These are phyloP conservation scores for Psophia crepitans DNA, from an alignment of 2,113 vertebrate genomes.

Conservation along the genomic window DNA sequence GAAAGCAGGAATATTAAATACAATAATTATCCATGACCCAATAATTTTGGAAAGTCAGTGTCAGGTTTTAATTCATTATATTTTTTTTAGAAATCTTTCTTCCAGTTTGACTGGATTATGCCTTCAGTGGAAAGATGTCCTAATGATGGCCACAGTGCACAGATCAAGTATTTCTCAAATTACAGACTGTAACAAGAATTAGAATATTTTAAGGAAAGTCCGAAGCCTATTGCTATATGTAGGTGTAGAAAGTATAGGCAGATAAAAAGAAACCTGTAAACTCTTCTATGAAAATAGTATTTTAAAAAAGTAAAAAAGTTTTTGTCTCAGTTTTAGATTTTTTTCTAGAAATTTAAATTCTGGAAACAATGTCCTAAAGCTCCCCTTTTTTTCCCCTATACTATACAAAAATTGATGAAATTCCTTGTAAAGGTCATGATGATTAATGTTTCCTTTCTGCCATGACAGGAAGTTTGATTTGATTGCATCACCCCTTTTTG, in stretches of 20 bases:
- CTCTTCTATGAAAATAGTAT: neutral
- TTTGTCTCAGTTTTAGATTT: neutral
- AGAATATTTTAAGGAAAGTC: neutral
- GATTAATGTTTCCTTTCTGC: neutral
- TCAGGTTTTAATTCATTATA: neutral
- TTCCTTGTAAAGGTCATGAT: neutral
- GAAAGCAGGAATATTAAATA: neutral
- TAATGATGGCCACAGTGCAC: neutral
- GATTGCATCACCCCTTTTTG: neutral
- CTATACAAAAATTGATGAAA: neutral
- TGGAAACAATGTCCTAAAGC: neutral
- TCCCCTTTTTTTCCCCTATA: accelerated
- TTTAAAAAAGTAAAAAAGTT: neutral
- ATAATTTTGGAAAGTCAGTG: neutral
- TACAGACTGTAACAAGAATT: neutral
- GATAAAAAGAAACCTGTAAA: neutral
- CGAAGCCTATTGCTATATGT: neutral
- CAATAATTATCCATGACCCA: neutral
- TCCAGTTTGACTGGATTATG: neutral
- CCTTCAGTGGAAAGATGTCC: neutral
- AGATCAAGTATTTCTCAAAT: neutral
- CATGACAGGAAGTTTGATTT: neutral
- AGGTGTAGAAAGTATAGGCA: neutral
- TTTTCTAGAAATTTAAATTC: neutral
- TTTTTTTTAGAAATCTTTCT: neutral